These are phyloP conservation scores for Drosophila oshimai DNA, from an alignment of 1,140 invertebrate genomes.

Conservation along the genomic window DNA sequence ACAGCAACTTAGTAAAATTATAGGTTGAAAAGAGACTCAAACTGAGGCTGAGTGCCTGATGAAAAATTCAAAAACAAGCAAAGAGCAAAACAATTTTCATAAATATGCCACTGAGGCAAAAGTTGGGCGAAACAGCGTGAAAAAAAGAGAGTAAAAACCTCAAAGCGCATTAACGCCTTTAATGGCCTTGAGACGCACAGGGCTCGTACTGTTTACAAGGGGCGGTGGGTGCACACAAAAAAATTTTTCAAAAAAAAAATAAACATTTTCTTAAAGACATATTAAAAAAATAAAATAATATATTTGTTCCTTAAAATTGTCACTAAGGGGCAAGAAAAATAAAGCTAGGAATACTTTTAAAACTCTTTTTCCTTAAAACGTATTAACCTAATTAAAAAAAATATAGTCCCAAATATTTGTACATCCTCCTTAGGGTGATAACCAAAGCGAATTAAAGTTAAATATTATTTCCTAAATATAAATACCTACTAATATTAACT, in stretches of 20 bases:
- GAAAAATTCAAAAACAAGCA: constrained; percentile 61
- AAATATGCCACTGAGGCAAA: constrained; percentile 59
- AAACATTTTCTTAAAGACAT: no score
- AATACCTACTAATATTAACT: no score
- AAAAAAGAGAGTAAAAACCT: constrained; percentile 31
- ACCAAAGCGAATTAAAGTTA: no score
- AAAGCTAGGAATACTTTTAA: no score
- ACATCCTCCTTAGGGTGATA: no score
- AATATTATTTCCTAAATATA: no score
- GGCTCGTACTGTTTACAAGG: constrained; percentile 17
- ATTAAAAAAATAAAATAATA: no score
- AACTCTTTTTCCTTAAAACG: no score
- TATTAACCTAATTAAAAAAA: no score
- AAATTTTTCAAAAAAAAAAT: neutral
- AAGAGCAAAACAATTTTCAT: constrained; percentile 70
- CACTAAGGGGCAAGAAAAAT: no score
- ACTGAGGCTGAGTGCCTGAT: constrained; percentile 52
- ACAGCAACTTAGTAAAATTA: constrained; percentile 41
- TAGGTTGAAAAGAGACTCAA: constrained; percentile 22
- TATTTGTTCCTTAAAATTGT: no score
- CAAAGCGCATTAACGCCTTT: constrained; percentile 52
- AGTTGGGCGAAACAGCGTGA: constrained; percentile 13
- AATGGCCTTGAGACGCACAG: constrained; percentile 46
- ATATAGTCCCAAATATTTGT: no score
- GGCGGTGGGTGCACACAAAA: neutral